These are phyloP conservation scores for Dermochelys coriacea DNA, from an alignment of 2,797 vertebrate species.

Conservation along the genomic window DNA sequence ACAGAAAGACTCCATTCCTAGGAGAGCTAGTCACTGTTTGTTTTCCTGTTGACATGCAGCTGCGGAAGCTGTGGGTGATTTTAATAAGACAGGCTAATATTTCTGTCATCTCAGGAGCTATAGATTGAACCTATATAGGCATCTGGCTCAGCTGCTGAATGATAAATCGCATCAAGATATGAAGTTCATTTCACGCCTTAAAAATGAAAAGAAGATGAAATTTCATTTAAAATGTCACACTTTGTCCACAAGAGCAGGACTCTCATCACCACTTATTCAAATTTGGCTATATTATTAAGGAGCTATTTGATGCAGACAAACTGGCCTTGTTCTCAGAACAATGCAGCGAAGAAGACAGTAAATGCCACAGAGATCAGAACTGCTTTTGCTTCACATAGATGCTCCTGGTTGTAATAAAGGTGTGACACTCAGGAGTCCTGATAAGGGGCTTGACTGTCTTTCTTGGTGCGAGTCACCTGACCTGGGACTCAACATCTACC, in stretches of 20 bases:
- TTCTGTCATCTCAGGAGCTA: constrained; percentile 65
- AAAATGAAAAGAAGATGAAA: background rate
- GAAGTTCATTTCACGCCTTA: constrained; percentile 51
- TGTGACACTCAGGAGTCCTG: background rate
- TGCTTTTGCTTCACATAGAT: background rate
- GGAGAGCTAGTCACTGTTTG: background rate
- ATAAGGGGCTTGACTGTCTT: background rate
- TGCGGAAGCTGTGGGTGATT: constrained; percentile 71
- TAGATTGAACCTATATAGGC: constrained; percentile 53
- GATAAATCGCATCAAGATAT: constrained; percentile 57
- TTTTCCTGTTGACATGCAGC: constrained; percentile 61
- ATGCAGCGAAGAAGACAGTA: background rate
- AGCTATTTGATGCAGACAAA: background rate
- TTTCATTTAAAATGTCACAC: background rate
- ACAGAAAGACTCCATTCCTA: background rate
- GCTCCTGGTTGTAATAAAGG: background rate
- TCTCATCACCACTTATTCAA: background rate
- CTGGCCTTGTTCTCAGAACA: background rate
- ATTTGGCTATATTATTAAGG: background rate
- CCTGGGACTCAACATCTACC: background rate
- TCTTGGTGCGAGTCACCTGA: background rate
- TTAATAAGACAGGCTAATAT: constrained; percentile 67
- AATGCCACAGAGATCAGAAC: background rate
- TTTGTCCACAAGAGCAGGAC: constrained; percentile 18
- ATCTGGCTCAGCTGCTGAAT: constrained; percentile 41